phyloP scores from a whole-genome alignment of 2,888 invertebrate species.

The Cremastobaeus sp. region DNA sequence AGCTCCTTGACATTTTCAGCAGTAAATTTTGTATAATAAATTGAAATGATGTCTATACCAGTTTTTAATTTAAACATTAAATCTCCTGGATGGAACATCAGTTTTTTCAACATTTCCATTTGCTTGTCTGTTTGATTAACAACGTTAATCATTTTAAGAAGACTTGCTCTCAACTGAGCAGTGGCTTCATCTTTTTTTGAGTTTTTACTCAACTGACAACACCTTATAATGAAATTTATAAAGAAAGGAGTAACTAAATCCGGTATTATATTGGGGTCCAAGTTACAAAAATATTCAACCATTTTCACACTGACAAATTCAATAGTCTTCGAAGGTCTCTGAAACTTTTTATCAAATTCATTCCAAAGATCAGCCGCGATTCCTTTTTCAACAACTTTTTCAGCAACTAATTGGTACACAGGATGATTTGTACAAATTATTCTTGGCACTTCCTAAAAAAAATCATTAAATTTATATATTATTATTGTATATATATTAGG shows the following conservation, averaged over 20 bases:
- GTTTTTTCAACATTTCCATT: conserved; percentile 82
- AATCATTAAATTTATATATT: conserved; percentile 3
- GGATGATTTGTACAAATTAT: conserved; percentile 82
- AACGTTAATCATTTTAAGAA: conserved; percentile 79
- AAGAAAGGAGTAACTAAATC: conserved; percentile 83
- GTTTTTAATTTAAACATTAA: conserved; percentile 87
- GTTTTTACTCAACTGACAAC: conserved; percentile 82
- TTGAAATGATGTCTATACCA: conserved; percentile 82
- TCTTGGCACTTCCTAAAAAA: conserved; percentile 81
- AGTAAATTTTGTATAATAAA: too few species aligned
- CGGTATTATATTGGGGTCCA: conserved; percentile 80
- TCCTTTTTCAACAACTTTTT: conserved; percentile 80
- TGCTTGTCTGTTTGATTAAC: conserved; percentile 76
- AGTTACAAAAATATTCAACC: conserved; percentile 80
- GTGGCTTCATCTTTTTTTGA: conserved; percentile 82
- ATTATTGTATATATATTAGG: too few species aligned
- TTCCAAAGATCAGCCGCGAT: conserved; percentile 81
- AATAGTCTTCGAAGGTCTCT: conserved; percentile 81
- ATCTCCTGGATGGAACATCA: conserved; percentile 85
- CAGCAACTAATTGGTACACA: conserved; percentile 82
- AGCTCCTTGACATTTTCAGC: conserved; percentile 83
- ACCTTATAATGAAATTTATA: conserved; percentile 82
- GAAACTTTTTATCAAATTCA: conserved; percentile 78
- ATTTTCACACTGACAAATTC: conserved; percentile 82
- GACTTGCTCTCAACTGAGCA: conserved; percentile 80